Percentiles rank a stretch among this genome's conserved stretches.
Conservation (phyloP, 2,797 vertebrate species). For the Myoxocephalus aenaeus region DNA sequence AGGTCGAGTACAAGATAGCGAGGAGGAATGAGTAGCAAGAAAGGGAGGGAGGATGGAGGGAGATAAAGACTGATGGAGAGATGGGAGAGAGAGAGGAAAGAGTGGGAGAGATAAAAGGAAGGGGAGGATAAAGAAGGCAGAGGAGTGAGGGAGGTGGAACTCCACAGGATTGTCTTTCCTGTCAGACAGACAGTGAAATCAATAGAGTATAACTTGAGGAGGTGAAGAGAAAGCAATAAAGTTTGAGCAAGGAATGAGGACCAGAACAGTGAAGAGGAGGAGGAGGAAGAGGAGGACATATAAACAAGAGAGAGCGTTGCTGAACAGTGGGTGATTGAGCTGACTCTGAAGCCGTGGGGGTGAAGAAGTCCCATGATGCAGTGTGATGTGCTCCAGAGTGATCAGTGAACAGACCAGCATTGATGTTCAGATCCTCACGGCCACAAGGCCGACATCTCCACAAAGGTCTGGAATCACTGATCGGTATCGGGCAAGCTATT, state of each 20-base stretch:
- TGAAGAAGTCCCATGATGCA: constrained; percentile 65
- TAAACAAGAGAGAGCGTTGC: constrained; percentile 18
- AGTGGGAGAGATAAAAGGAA: constrained; percentile 21
- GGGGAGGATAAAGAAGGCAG: constrained; percentile 7
- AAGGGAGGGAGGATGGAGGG: constrained; percentile 48
- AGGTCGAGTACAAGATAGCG: constrained; percentile 22
- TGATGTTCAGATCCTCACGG: constrained; percentile 3
- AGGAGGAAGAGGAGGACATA: constrained; percentile 7
- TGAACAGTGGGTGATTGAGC: constrained; percentile 11
- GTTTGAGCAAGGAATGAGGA: constrained; percentile 3
- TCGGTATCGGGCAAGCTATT: neutral
- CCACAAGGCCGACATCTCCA: neutral
- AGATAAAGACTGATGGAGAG: constrained; percentile 51
- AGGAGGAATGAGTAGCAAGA: constrained; percentile 45
- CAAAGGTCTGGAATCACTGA: neutral
- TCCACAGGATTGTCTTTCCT: neutral
- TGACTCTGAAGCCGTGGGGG: constrained; percentile 28
- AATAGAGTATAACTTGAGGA: neutral
- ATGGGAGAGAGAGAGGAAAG: constrained; percentile 25
- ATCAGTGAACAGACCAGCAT: constrained; percentile 54
- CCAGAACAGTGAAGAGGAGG: constrained; percentile 13
- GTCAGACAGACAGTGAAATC: neutral
- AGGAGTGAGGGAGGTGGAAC: neutral
- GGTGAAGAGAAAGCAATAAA: neutral
- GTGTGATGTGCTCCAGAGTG: constrained; percentile 39